Percentiles rank a stretch among this genome's conserved stretches.
These are phyloP conservation scores for Athalia rosae DNA, from an alignment of 2,888 invertebrate species.

Conservation along the genomic window DNA sequence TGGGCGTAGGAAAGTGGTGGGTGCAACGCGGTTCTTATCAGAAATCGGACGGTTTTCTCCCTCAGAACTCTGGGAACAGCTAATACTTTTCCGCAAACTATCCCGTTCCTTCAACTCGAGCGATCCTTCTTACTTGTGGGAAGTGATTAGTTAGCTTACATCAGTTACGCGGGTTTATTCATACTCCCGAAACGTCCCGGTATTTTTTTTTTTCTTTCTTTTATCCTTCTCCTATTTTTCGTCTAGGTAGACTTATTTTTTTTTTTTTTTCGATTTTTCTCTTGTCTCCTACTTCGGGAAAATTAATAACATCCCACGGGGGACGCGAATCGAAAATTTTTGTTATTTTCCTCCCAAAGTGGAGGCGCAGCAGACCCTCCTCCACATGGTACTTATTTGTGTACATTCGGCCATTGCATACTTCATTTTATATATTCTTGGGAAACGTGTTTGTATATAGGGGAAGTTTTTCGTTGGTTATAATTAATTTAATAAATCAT, in stretches of 20 bases:
- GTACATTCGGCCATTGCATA: too few relatives aligned
- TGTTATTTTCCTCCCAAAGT: too few relatives aligned
- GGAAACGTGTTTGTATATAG: neutral
- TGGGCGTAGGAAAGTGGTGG: neutral
- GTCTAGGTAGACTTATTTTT: too few relatives aligned
- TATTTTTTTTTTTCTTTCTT: too few relatives aligned
- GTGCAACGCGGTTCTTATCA: constrained; percentile 18
- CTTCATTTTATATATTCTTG: too few relatives aligned
- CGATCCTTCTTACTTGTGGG: constrained; percentile 36
- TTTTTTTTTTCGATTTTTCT: too few relatives aligned
- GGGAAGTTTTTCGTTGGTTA: neutral
- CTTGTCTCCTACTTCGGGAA: too few relatives aligned
- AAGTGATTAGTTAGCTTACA: constrained; percentile 39
- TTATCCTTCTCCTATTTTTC: too few relatives aligned
- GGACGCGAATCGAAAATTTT: too few relatives aligned
- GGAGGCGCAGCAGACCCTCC: too few relatives aligned
- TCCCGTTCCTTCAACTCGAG: neutral
- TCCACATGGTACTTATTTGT: too few relatives aligned
- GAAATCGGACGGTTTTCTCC: constrained; percentile 24
- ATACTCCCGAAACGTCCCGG: neutral
- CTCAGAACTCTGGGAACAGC: constrained; percentile 18
- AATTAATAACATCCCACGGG: too few relatives aligned
- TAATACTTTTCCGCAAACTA: neutral
- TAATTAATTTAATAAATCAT: constrained; percentile 30
- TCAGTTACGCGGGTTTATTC: constrained; percentile 12